Evolutionary conservation across 2,888 invertebrate genomes (phyloP).

Genomic region (Microchrysa polita): DNA sequence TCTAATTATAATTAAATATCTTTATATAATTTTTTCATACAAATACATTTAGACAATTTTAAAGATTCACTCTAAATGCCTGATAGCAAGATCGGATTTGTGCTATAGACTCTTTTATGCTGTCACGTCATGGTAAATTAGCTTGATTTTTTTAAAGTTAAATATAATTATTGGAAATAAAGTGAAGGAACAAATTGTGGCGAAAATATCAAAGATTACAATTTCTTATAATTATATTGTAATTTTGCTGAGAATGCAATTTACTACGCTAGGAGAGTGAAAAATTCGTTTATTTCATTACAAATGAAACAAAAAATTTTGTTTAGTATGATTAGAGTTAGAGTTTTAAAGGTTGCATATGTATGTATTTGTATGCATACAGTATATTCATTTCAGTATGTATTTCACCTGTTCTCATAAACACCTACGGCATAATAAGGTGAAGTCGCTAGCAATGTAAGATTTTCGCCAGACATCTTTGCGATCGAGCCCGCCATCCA

Average conservation of each 20-base stretch:
- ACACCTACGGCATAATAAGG: no score
- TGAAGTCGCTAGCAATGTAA: no score
- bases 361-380: no score
- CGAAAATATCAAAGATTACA: neutral
- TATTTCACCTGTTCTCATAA: no score
- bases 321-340: no score
- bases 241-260: neutral
- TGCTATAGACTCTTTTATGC: no score
- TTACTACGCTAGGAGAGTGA: neutral
- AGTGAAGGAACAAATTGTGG: neutral
- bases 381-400: no score
- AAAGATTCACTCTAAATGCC: neutral
- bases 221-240: constrained; percentile 1
- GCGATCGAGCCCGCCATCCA: no score
- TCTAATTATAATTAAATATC: neutral
- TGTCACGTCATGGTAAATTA: no score
- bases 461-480: no score
- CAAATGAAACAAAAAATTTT: no score
- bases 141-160: neutral
- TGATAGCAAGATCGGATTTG: neutral
- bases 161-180: neutral
- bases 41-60: neutral
- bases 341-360: no score
- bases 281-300: neutral
- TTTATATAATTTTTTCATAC: neutral